Conservation (phyloP, 37 sponge, comb jelly and placozoan species). For the Halisarca cf. caerulea region DNA sequence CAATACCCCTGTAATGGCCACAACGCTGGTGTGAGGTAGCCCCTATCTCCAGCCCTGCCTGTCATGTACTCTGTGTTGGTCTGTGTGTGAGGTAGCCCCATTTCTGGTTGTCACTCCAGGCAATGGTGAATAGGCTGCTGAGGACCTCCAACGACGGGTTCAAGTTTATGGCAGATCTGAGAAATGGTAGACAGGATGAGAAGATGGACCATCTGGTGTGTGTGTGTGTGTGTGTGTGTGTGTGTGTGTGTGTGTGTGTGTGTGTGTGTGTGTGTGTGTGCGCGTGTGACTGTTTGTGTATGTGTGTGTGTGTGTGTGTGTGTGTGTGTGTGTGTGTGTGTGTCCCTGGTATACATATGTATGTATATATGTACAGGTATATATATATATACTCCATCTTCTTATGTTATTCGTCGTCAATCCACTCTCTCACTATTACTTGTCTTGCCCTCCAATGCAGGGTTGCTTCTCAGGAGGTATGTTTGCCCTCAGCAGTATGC, state of each 20-base stretch:
- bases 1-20: too few species aligned
- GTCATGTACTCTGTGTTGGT: neutral
- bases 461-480: slow-evolving; percentile 89
- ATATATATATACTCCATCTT: neutral
- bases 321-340: slow-evolving; percentile 17
- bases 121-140: slow-evolving; percentile 48
- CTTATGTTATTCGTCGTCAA: neutral
- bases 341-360: neutral
- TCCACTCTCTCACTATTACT: neutral
- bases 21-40: too few species aligned
- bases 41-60: too few species aligned
- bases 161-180: slow-evolving; percentile 65
- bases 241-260: slow-evolving; percentile 34
- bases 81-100: neutral
- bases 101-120: too few species aligned
- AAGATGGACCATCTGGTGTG: slow-evolving; percentile 89
- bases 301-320: slow-evolving; percentile 26
- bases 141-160: slow-evolving; percentile 39
- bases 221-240: slow-evolving; percentile 48
- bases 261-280: slow-evolving; percentile 28
- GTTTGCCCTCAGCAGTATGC: slow-evolving; percentile 70
- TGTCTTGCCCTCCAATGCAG: slow-evolving; percentile 27
- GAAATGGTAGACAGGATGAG: slow-evolving; percentile 56
- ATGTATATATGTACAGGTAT: neutral
- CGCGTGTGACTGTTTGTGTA: slow-evolving; percentile 18